Percentiles rank a stretch among this genome's conserved stretches.
phyloP scores from a whole-genome alignment of 2,797 vertebrate species.

The Microctenopoma steveboyesi region DNA sequence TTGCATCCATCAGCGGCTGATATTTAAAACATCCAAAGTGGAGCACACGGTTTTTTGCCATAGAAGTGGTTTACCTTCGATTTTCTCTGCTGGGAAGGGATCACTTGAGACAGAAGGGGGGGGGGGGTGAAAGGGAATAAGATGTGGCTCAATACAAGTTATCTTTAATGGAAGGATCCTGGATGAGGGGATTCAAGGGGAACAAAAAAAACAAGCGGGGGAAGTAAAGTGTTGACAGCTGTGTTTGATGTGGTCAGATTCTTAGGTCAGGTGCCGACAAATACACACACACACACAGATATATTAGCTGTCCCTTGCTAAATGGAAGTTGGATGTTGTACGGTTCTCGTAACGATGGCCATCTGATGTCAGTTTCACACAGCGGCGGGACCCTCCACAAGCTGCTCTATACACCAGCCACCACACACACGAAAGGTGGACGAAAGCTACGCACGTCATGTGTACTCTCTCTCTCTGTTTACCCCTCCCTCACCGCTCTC shows the following conservation, averaged over 20 bases:
- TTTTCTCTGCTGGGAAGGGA: conserved; percentile 76
- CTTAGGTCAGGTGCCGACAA: conserved; percentile 70
- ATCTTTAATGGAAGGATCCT: conserved; percentile 70
- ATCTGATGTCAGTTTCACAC: conserved; percentile 81
- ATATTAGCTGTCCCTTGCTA: conserved; percentile 64
- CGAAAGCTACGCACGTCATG: conserved; percentile 14
- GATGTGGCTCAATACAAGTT: conserved; percentile 76
- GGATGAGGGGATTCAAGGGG: conserved; percentile 45
- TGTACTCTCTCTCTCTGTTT: conserved; percentile 34
- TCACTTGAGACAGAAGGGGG: conserved; percentile 60
- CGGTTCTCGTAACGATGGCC: conserved; percentile 72
- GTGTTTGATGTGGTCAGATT: conserved; percentile 71
- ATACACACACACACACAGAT: conserved; percentile 59
- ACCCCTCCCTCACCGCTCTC: conserved; percentile 28
- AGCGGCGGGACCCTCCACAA: conserved; percentile 72
- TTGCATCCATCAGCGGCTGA: conserved; percentile 22
- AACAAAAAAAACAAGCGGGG: conserved; percentile 10
- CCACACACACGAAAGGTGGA: conserved; percentile 53
- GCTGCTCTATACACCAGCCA: conserved; percentile 65
- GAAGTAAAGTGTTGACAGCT: conserved; percentile 77
- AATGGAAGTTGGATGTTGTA: conserved; percentile 77
- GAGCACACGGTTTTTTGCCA: conserved; percentile 49
- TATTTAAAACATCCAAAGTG: conserved; percentile 61
- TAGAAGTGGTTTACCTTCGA: conserved; percentile 75
- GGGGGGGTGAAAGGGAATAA: conserved; percentile 61